Base-by-base conservation (phyloP, 2,113 vertebrate genomes). In the Gavia stellata region DNA sequence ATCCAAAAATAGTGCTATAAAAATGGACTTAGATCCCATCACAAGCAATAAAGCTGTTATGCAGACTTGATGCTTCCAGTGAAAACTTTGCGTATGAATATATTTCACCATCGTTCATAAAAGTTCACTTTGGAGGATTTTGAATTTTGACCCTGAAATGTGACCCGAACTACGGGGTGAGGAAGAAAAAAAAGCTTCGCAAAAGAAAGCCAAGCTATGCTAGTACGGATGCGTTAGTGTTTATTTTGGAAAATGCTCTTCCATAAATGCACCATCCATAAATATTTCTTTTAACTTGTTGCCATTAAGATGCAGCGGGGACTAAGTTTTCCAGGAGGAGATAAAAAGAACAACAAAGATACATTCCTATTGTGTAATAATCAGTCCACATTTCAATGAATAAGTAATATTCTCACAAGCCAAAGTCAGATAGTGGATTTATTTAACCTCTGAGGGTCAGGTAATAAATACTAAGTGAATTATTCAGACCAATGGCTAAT, bases 371-470 rank as follows among this genome's bases (percentile, higher is more conserved):
- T 97, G 98, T 98, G 98, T 95, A 98, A 98, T 98, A 98, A 98
- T 98, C 98, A 97, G 97, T 84, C 96, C 95, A 96, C 97, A 97
- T 98, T 98, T 98, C 98, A 98, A 98, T 98, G 97, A 98, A 98
- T 98, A 98, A 98, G 97, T 98, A 98, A 98, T 98, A 98, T 98
- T 98, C 97, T 98, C 97, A 97, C 97, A 97, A 97, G 96, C 94
- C 95, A 96, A 97, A 98, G 96, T 98, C 98, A 98, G 97, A 97
- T 97, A 96, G 97, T 96, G 97, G 97, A 98, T 98, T 98, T 98
- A 98, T 98, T 99, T 99, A 99, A 99, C 99, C 99, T 99, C 98
- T 94, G 96, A 97, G 98, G 98, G 98, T 99, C 98, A 98, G 97
- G 98, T 98, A 98, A 99, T 98, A 99, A 99, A 99, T 99, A 98